These are phyloP conservation scores for Serrognathus titanus DNA, from an alignment of 2,888 invertebrate species.

Conservation along the genomic window DNA sequence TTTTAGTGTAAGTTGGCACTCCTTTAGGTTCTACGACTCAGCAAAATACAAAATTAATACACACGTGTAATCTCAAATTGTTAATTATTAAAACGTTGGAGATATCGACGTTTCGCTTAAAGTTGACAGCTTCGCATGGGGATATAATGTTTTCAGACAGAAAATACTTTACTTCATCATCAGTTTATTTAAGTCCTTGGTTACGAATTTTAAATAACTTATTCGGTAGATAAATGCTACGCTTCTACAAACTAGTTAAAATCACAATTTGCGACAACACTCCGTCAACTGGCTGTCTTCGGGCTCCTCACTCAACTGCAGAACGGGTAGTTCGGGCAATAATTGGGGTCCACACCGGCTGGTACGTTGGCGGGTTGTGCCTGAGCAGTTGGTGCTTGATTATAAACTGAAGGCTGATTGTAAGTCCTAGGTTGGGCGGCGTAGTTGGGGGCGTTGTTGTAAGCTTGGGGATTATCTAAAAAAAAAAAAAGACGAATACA, in stretches of 20 bases:
- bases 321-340: conserved; percentile 49
- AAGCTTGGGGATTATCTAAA: conserved; percentile 18
- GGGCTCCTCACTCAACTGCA: conserved; percentile 37
- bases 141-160: too few species aligned
- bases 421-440: conserved; percentile 22
- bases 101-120: too few species aligned
- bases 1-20: too few species aligned
- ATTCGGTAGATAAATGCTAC: background rate
- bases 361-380: conserved; percentile 39
- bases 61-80: too few species aligned
- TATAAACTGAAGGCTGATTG: conserved; percentile 25
- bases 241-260: background rate
- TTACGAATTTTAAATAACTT: background rate
- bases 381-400: conserved; percentile 23
- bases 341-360: conserved; percentile 44
- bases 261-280: conserved; percentile 9
- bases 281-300: conserved; percentile 1
- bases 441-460: conserved; percentile 22
- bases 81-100: too few species aligned
- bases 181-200: too few species aligned
- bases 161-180: too few species aligned
- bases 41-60: too few species aligned
- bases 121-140: too few species aligned
- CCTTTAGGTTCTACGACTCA: too few species aligned
- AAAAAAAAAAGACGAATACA: background rate